Evolutionary conservation across 2,113 vertebrate species (phyloP).

Genomic region (Grallaria varia): DNA sequence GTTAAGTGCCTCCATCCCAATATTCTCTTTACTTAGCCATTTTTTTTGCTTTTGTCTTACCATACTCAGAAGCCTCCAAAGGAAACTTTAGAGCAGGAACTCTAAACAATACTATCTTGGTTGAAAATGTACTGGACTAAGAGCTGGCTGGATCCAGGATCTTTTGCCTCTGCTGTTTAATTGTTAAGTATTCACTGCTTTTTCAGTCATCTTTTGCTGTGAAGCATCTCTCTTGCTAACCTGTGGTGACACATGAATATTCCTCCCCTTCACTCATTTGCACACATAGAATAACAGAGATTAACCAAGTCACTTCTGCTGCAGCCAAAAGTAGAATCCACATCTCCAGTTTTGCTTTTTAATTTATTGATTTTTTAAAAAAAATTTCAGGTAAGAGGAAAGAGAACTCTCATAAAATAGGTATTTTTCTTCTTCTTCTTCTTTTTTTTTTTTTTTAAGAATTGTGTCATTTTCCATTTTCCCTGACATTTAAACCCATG

Average conservation of each 20-base stretch:
- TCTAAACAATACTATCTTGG: background rate
- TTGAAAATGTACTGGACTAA: background rate
- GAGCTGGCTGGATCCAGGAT: background rate
- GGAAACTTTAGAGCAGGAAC: background rate
- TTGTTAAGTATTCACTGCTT: background rate
- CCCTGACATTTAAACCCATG: background rate
- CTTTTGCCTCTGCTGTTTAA: background rate
- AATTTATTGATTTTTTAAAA: background rate
- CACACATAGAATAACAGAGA: background rate
- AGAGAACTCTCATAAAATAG: background rate
- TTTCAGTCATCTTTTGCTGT: background rate
- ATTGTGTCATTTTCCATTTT: background rate
- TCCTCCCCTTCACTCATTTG: background rate
- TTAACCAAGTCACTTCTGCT: background rate
- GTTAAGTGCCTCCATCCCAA: background rate
- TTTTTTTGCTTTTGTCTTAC: background rate
- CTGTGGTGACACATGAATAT: background rate
- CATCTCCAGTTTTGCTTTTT: background rate
- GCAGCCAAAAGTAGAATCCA: background rate
- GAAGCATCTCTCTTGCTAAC: background rate
- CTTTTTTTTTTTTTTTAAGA: background rate
- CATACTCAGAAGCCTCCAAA: background rate
- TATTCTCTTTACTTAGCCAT: background rate
- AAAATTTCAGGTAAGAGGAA: background rate
- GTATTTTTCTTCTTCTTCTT: background rate